phyloP scores from a whole-genome alignment of 2,888 invertebrate genomes.

The Chymomyza caudatula region DNA sequence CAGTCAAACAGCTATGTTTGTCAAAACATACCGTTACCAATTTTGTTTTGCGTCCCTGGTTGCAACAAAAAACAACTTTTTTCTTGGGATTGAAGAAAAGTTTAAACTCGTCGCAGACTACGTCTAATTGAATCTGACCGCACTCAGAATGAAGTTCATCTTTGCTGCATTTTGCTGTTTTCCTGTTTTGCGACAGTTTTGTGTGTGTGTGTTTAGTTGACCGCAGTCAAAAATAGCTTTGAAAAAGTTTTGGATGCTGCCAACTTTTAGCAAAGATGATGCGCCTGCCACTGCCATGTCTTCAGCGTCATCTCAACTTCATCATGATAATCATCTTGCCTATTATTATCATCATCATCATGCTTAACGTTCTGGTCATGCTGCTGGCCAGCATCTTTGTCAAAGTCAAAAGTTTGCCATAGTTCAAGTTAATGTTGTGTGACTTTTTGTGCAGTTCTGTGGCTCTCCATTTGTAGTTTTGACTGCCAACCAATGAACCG shows the following conservation, averaged over 20 bases:
- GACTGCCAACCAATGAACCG: constrained; percentile 57
- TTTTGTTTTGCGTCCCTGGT: not conserved
- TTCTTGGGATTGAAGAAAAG: not conserved
- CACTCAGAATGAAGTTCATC: constrained; percentile 16
- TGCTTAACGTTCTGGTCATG: not conserved
- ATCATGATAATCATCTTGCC: constrained; percentile 9
- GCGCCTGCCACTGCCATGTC: not conserved
- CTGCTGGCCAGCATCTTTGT: constrained; percentile 41
- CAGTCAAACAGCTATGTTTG: too few species aligned
- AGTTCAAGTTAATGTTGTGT: constrained; percentile 73
- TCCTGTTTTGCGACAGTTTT: not conserved
- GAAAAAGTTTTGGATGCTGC: constrained; percentile 48
- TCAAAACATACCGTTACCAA: not conserved
- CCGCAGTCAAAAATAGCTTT: constrained; percentile 72
- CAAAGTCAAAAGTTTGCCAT: constrained; percentile 67
- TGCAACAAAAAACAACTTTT: not conserved
- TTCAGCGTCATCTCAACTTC: constrained; percentile 1
- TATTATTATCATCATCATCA: not conserved
- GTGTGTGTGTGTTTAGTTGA: constrained; percentile 66
- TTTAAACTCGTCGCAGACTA: constrained; percentile 10
- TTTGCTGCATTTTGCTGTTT: not conserved
- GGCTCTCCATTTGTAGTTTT: constrained; percentile 28
- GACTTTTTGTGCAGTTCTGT: constrained; percentile 46
- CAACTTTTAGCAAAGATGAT: constrained; percentile 28
- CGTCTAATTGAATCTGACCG: constrained; percentile 69